phyloP scores from a whole-genome alignment of 1,140 invertebrate genomes.

The Melipona quadrifasciata region DNA sequence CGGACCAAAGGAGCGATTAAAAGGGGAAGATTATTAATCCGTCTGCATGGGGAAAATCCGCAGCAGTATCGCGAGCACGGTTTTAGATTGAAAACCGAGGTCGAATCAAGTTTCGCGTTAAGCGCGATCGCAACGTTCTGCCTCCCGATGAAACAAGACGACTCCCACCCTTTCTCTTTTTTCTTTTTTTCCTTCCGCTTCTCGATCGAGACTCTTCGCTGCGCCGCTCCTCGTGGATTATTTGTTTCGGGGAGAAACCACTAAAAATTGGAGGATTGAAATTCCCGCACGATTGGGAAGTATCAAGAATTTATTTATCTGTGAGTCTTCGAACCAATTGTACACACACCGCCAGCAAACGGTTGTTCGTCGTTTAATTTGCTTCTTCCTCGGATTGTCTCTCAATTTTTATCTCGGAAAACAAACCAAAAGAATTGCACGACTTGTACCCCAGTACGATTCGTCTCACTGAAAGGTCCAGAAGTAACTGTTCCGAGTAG shows the following conservation, averaged over 20 bases:
- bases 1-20: background rate
- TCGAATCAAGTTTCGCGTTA: conserved; percentile 21
- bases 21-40: conserved; percentile 45
- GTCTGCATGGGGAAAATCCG: conserved; percentile 26
- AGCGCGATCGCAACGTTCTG: background rate
- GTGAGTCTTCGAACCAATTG: too few species aligned
- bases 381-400: too few species aligned
- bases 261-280: too few species aligned
- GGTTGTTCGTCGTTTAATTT: too few species aligned
- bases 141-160: background rate
- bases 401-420: too few species aligned
- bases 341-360: too few species aligned
- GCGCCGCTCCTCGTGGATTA: background rate
- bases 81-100: conserved; percentile 38
- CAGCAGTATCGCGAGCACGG: background rate
- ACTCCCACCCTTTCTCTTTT: background rate
- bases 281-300: background rate
- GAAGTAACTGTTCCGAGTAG: too few species aligned
- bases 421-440: too few species aligned
- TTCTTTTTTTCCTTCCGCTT: background rate
- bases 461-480: too few species aligned
- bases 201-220: background rate
- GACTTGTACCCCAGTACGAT: too few species aligned
- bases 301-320: background rate
- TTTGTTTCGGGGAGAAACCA: background rate